Conservation (phyloP, 2,113 vertebrate species). For the Theristicus caerulescens region DNA sequence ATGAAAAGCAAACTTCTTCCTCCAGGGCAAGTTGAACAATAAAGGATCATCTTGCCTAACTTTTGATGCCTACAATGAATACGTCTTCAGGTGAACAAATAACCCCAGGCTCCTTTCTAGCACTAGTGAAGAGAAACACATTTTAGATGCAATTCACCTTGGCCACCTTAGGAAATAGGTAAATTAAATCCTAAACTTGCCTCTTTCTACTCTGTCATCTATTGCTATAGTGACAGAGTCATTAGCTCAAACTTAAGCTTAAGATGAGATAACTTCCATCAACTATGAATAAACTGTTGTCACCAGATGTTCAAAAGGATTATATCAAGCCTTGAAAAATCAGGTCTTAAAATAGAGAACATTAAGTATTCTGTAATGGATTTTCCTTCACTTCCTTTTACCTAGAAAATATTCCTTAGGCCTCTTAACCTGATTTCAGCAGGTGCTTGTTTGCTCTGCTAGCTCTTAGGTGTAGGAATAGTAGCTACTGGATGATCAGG, state of each 20-base stretch:
- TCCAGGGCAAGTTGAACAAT: neutral
- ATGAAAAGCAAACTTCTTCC: neutral
- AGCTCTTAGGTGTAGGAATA: neutral
- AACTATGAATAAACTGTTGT: neutral
- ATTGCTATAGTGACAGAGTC: neutral
- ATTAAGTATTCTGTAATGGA: neutral
- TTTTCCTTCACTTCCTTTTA: neutral
- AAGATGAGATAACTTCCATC: neutral
- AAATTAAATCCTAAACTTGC: neutral
- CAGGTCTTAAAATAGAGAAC: neutral
- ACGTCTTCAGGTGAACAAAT: neutral
- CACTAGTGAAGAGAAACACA: neutral
- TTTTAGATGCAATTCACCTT: neutral
- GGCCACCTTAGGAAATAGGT: neutral
- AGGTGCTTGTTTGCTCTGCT: neutral
- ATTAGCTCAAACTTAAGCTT: neutral
- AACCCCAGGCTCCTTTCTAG: fast-evolving
- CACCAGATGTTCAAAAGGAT: neutral
- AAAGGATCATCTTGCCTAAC: neutral
- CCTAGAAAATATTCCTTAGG: neutral
- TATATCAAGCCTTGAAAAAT: neutral
- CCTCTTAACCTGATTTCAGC: neutral
- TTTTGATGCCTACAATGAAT: neutral
- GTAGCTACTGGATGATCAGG: neutral
- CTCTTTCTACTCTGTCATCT: neutral